Base-by-base conservation (phyloP, 1,140 invertebrate species). In the Pteromalus puparum region DNA sequence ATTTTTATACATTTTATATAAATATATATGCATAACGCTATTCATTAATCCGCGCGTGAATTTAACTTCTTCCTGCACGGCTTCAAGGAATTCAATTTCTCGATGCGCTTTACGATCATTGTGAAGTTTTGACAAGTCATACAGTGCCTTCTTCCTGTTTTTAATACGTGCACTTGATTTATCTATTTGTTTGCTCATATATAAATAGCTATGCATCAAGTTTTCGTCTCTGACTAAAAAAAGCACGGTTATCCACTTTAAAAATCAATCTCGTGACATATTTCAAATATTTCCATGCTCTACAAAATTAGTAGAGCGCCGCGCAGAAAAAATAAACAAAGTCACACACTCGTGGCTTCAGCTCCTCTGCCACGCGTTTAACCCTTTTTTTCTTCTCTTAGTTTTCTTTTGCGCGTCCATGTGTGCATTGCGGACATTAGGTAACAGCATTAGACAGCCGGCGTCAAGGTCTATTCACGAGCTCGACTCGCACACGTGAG, bases 401-500 rank as follows among this genome's bases (percentile, higher is more conserved):
- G 7, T 70, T 9, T 53, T n/a, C 80, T 81, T 38, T 48, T 73
- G 1, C 7, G 46, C 30, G 28, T 75, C 38, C 72, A n/a, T 26
- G 18, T 65, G 61, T 30, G 70, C 10, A 82, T 82, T 65, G 81
- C 61, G 81, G 73, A 82, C 68, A 68, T 82, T 82, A 82, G 74
- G 74, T 82, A 76, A 82, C 13, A 48, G 53, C n/a, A 82, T 82
- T 82, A 82, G 53, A 82, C 30, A 70, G 2, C 28, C 70, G 18
- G 46, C 53, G 26, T 82, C 73, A 82, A 82, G 81, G 81, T 68
- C 74, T 30, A n/a, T 67, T 24, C 48, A 28, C 48, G 28, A 74
- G 30, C 46, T 67, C 34, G 5, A 70, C 67, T 70, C 68, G 26
- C 6, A 61, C 53, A 61, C 21, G 53, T 61, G 53, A n/a, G 53